Evolutionary conservation across 2,888 invertebrate genomes (phyloP).

Genomic region (Macrosiphum euphorbiae): DNA sequence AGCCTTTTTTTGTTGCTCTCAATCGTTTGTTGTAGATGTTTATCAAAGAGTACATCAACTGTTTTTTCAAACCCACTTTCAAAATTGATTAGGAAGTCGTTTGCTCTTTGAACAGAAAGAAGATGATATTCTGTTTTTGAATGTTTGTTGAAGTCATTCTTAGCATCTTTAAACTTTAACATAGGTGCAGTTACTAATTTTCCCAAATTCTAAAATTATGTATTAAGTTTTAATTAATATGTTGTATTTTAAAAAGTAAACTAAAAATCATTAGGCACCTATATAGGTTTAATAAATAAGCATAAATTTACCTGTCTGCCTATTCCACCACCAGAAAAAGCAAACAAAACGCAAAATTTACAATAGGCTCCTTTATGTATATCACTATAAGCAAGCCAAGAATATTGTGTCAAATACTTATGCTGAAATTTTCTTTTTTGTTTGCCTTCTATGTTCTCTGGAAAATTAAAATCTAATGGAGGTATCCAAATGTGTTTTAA

Average conservation of each 20-base stretch:
- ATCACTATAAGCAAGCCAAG: background rate
- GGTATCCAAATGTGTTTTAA: background rate
- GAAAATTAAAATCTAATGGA: no score
- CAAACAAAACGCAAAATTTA: conserved; percentile 54
- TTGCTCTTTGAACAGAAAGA: conserved; percentile 31
- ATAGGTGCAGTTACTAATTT: conserved; percentile 32
- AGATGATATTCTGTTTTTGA: conserved; percentile 36
- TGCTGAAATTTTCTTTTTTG: no score
- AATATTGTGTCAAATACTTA: no score
- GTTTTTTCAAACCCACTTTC: background rate
- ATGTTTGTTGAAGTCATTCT: conserved; percentile 32
- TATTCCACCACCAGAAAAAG: background rate
- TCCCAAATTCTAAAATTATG: conserved; percentile 17
- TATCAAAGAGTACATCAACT: conserved; percentile 1
- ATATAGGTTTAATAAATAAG: no score
- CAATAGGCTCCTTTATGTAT: conserved; percentile 36
- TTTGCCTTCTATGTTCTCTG: background rate
- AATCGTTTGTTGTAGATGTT: conserved; percentile 9
- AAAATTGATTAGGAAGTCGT: conserved; percentile 9
- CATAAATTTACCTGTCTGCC: no score
- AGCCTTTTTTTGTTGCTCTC: conserved; percentile 5
- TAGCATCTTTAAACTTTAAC: conserved; percentile 23
- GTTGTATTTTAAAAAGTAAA: no score
- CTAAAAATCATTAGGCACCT: no score
- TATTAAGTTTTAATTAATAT: no score